Conservation (phyloP, 2,113 vertebrate genomes). For the Mus musculus region GRCm39 chr7:92307501-92308000, state of each 20-base stretch:
- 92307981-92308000: conserved; percentile 87
- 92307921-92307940: conserved; percentile 89
- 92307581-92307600: conserved; percentile 84
- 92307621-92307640: conserved; percentile 88
- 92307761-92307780: conserved; percentile 82
- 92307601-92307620: conserved; percentile 85
- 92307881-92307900: conserved; percentile 85
- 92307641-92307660: conserved; percentile 87
- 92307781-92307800: conserved; percentile 86
- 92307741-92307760: conserved; percentile 89
- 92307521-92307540: conserved; percentile 90
- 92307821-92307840: conserved; percentile 89
- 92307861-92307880: conserved; percentile 86
- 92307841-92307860: conserved; percentile 88
- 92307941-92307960: conserved; percentile 91
- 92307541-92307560: conserved; percentile 87
- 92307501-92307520: conserved; percentile 88
- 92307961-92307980: conserved; percentile 87
- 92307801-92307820: conserved; percentile 86
- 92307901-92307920: conserved; percentile 87
- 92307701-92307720: conserved; percentile 86
- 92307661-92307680: conserved; percentile 90
- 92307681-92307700: conserved; percentile 83
- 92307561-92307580: conserved; percentile 91
- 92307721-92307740: conserved; percentile 85